A percentile compares a stretch with the other conserved stretches of the same genome.
These are phyloP conservation scores for Tachyglossus aculeatus DNA, from an alignment of 2,797 vertebrate species.

Conservation along the genomic window DNA sequence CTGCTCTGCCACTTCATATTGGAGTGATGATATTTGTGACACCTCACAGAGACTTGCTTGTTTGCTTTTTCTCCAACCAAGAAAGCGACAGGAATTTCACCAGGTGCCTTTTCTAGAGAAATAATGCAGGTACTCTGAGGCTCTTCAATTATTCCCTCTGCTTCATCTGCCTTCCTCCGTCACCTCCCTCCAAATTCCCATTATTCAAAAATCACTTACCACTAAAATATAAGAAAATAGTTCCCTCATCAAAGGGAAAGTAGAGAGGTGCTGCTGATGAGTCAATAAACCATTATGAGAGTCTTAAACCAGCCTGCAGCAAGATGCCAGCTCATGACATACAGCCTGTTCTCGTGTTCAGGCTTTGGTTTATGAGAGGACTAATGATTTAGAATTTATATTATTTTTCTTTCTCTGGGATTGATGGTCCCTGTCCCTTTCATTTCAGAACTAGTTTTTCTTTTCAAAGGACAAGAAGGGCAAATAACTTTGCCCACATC, in stretches of 20 bases:
- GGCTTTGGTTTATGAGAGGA: neutral
- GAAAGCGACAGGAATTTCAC: constrained; percentile 17
- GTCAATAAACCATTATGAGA: constrained; percentile 60
- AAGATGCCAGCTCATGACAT: constrained; percentile 21
- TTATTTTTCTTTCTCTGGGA: constrained; percentile 16
- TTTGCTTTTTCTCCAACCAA: constrained; percentile 20
- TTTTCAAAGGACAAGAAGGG: neutral
- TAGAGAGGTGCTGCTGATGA: constrained; percentile 37
- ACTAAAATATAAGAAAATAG: constrained; percentile 49
- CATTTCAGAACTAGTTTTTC: constrained; percentile 14
- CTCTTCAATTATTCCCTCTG: constrained; percentile 34
- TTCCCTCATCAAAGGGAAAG: constrained; percentile 49
- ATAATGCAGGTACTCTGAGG: constrained; percentile 19
- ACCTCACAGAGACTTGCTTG: neutral
- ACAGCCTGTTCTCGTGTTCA: neutral
- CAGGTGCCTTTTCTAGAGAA: constrained; percentile 42
- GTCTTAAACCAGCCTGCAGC: constrained; percentile 35
- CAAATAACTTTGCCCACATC: too few relatives aligned
- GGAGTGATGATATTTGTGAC: constrained; percentile 28
- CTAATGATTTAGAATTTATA: neutral
- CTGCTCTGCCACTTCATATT: constrained; percentile 38
- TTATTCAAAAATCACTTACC: constrained; percentile 59
- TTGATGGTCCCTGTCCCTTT: constrained; percentile 11
- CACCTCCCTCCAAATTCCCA: constrained; percentile 33
- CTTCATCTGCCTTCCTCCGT: constrained; percentile 31